Base-by-base conservation (phyloP, 2,113 vertebrate species). In the Anarhynchus alexandrinus region DNA sequence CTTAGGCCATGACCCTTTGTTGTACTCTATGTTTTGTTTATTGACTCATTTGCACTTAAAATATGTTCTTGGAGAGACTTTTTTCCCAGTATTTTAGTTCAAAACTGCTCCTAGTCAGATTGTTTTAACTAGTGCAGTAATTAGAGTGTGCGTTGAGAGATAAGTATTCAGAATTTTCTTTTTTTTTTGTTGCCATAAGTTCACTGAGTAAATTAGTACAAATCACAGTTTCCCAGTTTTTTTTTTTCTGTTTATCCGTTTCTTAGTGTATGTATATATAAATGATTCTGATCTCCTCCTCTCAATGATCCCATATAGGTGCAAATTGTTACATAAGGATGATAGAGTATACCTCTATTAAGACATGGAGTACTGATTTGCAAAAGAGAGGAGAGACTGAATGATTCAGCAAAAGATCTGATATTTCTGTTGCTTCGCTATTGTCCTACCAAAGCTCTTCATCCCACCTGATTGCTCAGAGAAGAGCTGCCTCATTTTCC, bases 1-100 rank as follows among this genome's bases (percentile, higher is more conserved):
- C 20, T 84, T 70, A 84, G 32, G 38, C 29, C 43, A 61, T n/a
- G 64, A 64, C 67, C 43, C 51, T 90, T 93, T 66, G 59, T 81
- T 94, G 32, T 61, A 71, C 23, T 73, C 13, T 7, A 20, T 88
- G 45, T 88, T 93, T 72, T 73, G 32, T 88, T 96, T 81, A 45
- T 93, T 73, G 40, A 93, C 51, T 85, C 40, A 67, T 89, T 94
- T 95, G 47, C 81, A 86, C 67, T 73, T 88, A 79, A 91, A 90
- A 77, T 90, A 54, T 47, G 21, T 88, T 93, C 22, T 81, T 83
- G 59, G 49, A 91, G 25, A 86, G 55, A 51, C 20, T 54, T 76
- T 11, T 90, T 71, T 62, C 52, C 40, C 43, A 14, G 15, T 77
- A 23, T 54, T 73, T 54, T 88, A 49, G 10, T 72, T 90, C 29